Conservation (phyloP, 2,797 vertebrate genomes). For the Fringilla coelebs region DNA sequence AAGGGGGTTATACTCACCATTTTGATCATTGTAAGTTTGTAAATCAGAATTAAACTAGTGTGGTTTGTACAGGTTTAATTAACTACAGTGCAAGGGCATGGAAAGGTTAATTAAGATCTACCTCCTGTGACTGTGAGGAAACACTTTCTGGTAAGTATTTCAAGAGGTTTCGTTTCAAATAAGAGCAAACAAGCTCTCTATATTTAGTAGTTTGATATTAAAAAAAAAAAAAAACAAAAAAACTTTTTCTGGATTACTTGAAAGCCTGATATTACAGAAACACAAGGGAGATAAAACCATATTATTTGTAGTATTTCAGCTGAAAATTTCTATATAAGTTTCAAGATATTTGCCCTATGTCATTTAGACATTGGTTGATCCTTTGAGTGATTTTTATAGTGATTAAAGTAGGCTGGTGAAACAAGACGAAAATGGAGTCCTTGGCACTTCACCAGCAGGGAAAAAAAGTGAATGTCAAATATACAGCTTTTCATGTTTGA, state of each 20-base stretch:
- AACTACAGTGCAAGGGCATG: slow-evolving; percentile 29
- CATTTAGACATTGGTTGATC: background rate
- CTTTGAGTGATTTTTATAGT: slow-evolving; percentile 10
- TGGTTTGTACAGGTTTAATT: slow-evolving; percentile 46
- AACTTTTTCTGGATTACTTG: background rate
- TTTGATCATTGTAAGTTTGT: slow-evolving; percentile 3
- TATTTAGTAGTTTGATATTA: background rate
- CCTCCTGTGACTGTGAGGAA: background rate
- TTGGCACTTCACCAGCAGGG: background rate
- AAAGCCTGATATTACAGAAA: background rate
- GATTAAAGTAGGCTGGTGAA: background rate
- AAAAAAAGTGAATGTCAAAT: slow-evolving; percentile 1
- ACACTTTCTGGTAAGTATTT: slow-evolving; percentile 10
- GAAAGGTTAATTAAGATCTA: slow-evolving; percentile 62
- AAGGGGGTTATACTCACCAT: background rate
- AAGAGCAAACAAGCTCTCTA: background rate
- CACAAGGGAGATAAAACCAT: background rate
- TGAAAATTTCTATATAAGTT: background rate
- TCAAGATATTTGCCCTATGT: background rate
- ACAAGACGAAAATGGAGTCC: slow-evolving; percentile 5
- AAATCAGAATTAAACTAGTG: background rate
- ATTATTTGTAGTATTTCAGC: background rate
- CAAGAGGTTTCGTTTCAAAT: background rate
- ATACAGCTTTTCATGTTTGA: slow-evolving; percentile 1
- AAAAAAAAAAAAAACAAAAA: background rate